A percentile compares a stretch with the other conserved stretches of the same genome.
Conservation (phyloP, 1,140 invertebrate species). For the Phenacoccus solenopsis region DNA sequence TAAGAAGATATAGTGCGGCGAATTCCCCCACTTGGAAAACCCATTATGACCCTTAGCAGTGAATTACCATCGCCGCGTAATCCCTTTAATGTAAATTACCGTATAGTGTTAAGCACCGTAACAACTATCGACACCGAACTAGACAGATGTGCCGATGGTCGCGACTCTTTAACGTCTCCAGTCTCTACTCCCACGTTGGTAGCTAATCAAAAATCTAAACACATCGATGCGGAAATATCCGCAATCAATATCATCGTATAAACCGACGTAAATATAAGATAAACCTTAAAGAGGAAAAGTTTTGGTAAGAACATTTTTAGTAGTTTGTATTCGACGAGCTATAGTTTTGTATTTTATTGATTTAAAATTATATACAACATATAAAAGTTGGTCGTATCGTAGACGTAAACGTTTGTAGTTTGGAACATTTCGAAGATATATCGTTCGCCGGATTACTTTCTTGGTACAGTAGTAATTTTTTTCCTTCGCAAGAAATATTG, state of each 20-base stretch:
- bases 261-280: background rate
- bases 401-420: background rate
- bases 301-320: background rate
- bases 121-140: background rate
- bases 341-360: background rate
- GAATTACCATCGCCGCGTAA: slow-evolving; percentile 2
- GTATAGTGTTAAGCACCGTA: background rate
- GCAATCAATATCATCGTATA: too few species aligned
- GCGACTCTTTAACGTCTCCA: background rate
- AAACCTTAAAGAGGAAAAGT: background rate
- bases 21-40: background rate
- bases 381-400: background rate
- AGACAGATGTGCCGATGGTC: background rate
- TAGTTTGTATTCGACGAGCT: background rate
- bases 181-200: background rate
- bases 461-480: background rate
- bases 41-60: background rate
- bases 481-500: background rate
- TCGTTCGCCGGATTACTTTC: background rate
- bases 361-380: background rate
- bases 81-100: background rate
- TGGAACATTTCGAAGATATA: background rate
- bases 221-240: background rate
- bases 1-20: background rate
- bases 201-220: background rate